phyloP scores from a whole-genome alignment of 2,888 invertebrate genomes.

The Drosophila kuntzei region DNA sequence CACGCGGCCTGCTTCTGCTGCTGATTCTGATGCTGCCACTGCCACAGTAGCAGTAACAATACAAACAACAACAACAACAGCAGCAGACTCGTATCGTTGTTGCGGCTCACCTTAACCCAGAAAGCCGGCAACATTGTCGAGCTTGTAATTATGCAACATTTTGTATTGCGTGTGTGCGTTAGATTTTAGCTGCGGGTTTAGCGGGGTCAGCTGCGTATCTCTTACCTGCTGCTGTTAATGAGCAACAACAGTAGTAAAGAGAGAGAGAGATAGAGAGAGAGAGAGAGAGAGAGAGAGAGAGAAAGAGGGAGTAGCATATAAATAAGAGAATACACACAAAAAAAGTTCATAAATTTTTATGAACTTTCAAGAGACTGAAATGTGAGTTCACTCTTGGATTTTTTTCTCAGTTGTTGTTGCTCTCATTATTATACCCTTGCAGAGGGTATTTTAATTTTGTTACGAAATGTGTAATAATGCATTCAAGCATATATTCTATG shows the following conservation, averaged over 20 bases:
- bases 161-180: slow-evolving; percentile 36
- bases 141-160: slow-evolving; percentile 71
- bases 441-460: not conserved
- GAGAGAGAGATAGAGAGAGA: not conserved
- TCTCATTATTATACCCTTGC: slow-evolving; percentile 1
- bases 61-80: not conserved
- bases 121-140: slow-evolving; percentile 24
- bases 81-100: not conserved
- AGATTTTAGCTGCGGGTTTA: slow-evolving; percentile 4
- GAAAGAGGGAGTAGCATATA: slow-evolving; percentile 12
- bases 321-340: slow-evolving; percentile 36
- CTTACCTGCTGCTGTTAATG: slow-evolving; percentile 48
- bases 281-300: not conserved
- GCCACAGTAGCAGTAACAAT: not conserved
- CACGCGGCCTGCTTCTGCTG: too few species aligned
- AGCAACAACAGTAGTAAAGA: slow-evolving; percentile 43
- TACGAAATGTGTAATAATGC: not conserved
- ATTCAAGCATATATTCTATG: not conserved
- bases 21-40: slow-evolving; percentile 19
- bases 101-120: slow-evolving; percentile 62
- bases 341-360: slow-evolving; percentile 73
- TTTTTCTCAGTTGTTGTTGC: not conserved
- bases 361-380: slow-evolving; percentile 46
- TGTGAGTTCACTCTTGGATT: not conserved
- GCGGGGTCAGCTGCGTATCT: not conserved